Conservation (phyloP, 1,140 invertebrate genomes). For the Elymnias hypermnestra region DNA sequence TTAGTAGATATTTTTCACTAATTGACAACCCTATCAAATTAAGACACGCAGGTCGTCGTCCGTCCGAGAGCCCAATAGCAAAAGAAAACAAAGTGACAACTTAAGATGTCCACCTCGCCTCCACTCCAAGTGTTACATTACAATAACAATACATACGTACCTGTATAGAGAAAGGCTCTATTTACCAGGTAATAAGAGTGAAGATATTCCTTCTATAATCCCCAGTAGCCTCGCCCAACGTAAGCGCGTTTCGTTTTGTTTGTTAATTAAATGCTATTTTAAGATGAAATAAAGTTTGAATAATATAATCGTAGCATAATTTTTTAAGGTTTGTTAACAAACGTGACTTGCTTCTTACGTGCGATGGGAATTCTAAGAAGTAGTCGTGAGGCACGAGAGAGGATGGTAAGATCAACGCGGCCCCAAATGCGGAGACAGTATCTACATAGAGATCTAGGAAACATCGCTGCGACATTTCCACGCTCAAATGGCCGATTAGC, state of each 20-base stretch:
- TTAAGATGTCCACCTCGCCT: slow-evolving; percentile 57
- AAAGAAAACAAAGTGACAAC: slow-evolving; percentile 70
- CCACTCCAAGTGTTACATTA: slow-evolving; percentile 54
- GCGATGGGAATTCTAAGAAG: slow-evolving; percentile 19
- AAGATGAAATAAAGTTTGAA: slow-evolving; percentile 17
- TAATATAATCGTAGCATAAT: slow-evolving; percentile 9
- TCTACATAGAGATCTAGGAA: slow-evolving; percentile 18
- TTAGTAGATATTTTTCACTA: no score
- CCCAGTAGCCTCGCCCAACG: slow-evolving; percentile 23
- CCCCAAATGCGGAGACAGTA: slow-evolving; percentile 17
- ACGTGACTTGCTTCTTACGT: slow-evolving; percentile 26
- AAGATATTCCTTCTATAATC: slow-evolving; percentile 10
- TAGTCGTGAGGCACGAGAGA: slow-evolving; percentile 25
- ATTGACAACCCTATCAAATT: slow-evolving; percentile 37
- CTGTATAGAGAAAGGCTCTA: slow-evolving; percentile 16
- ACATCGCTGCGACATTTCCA: slow-evolving; percentile 47
- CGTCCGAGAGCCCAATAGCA: slow-evolving; percentile 47
- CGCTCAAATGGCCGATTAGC: slow-evolving; percentile 44
- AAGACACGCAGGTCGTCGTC: slow-evolving; percentile 47
- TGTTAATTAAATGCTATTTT: slow-evolving; percentile 50
- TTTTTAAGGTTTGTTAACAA: slow-evolving; percentile 20
- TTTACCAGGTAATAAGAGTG: slow-evolving; percentile 35
- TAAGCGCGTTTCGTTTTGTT: slow-evolving; percentile 30
- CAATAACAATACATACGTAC: slow-evolving; percentile 61
- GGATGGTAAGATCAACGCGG: slow-evolving; percentile 15